Base-by-base conservation (phyloP, 2,113 vertebrate genomes). In the Gulo gulo region DNA sequence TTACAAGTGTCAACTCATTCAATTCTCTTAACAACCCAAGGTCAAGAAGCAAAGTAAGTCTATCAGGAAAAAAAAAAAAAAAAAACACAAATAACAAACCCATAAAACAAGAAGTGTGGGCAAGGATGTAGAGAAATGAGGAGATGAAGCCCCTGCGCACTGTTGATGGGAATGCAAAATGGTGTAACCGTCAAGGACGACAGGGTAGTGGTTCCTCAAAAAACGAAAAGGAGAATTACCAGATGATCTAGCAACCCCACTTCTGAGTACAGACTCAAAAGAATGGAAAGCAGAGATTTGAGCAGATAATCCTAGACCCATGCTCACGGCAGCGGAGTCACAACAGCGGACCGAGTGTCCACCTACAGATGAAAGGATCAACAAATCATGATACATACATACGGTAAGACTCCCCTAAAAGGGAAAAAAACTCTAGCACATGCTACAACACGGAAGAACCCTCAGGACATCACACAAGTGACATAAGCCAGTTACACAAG, bases 161-260 rank as follows among this genome's bases (percentile, higher is more conserved):
- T 0, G 1, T 0, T 16, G 34, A 39, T 14, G 5, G 20, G 31
- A 31, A 16, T 6, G 18, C 6, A 8, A 31, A 57, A 86, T 0
- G 2, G 65, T 4, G n/a, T 14, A 24, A 26, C 52, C 7, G 0
- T 42, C 7, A 1, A 1, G 3, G 23, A 39, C 47, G 55, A 36
- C 39, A 8, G 59, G 11, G 7, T 2, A 6, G 87, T 4, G 29
- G n/a, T 4, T 23, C 67, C 45, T 69, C 59, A 12, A 10, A 74
- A 31, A 45, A n/a, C 16, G 2, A 24, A 10, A 24, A 59, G 31
- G 0, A n/a, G 15, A 61, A 26, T 7, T 9, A 20, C 52, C 57
- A 1, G 0, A 9, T 0, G 31, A 69, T 1, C 34, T 24, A 2
- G 39, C 2, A 4, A 16, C 1, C 36, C 23, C 8, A 8, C 63